Percentiles rank a stretch among this genome's conserved stretches.
Conservation (phyloP, 1,140 invertebrate genomes). For the Tetragnatha versicolor region DNA sequence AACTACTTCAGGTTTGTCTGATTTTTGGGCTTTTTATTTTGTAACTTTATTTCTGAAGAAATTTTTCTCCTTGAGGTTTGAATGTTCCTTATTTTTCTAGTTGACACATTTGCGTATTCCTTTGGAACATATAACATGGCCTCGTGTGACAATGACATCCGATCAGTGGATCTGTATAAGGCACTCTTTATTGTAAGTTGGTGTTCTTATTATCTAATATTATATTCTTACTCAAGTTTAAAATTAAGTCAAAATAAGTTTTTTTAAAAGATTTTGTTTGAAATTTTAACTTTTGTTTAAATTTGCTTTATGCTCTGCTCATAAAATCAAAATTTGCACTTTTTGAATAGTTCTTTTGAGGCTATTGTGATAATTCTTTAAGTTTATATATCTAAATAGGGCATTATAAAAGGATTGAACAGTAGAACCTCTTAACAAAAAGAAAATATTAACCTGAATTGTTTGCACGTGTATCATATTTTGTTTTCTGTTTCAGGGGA, state of each 20-base stretch:
- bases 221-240: neutral
- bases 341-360: too few species aligned
- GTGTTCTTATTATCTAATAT: neutral
- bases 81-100: slow-evolving; percentile 57
- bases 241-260: neutral
- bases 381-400: too few species aligned
- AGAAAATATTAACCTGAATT: too few species aligned
- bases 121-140: slow-evolving; percentile 64
- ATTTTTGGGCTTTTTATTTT: neutral
- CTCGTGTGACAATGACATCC: slow-evolving; percentile 63
- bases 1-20: slow-evolving; percentile 35
- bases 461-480: too few species aligned
- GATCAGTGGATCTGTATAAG: slow-evolving; percentile 65
- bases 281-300: neutral
- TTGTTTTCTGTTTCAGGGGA: neutral
- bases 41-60: neutral
- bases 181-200: slow-evolving; percentile 57
- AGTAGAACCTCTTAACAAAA: too few species aligned
- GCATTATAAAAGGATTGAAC: too few species aligned
- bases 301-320: too few species aligned
- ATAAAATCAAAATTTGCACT: too few species aligned
- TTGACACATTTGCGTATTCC: slow-evolving; percentile 63
- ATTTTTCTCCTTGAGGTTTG: neutral
- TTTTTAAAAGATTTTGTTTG: neutral
- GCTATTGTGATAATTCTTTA: too few species aligned